Percentiles rank a stretch among this genome's conserved stretches.
These are phyloP conservation scores for Tapirus terrestris DNA, from an alignment of 2,113 vertebrate species.

Conservation along the genomic window DNA sequence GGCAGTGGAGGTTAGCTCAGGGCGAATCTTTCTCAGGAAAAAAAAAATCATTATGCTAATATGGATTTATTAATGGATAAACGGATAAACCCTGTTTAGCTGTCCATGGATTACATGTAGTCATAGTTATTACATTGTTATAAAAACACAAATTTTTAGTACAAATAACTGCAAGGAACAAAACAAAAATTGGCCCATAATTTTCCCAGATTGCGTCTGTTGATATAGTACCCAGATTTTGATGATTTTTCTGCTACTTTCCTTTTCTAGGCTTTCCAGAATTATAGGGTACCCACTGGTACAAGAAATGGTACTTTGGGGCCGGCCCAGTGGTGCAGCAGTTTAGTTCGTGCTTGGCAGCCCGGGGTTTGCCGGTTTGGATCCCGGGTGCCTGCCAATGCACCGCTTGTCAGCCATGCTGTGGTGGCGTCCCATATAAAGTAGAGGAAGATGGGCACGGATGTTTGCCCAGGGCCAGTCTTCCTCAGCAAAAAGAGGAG, in stretches of 20 bases:
- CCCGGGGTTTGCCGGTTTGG: no score
- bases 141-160: background rate
- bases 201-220: background rate
- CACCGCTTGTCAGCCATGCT: no score
- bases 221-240: background rate
- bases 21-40: no score
- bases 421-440: no score
- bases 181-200: background rate
- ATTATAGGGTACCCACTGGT: background rate
- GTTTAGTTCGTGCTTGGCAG: no score
- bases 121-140: background rate
- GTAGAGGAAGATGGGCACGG: no score
- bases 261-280: background rate
- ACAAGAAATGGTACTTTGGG: background rate
- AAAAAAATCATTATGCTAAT: slow-evolving; percentile 30
- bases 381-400: no score
- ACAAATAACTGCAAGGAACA: slow-evolving; percentile 9
- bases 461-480: no score
- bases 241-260: background rate
- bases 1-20: no score
- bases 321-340: no score
- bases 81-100: background rate
- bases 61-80: no score
- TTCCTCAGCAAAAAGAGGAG: no score
- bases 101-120: background rate